Percentiles rank a stretch among this genome's conserved stretches.
These are phyloP conservation scores for Pogonophryne albipinna DNA, from an alignment of 2,797 vertebrate species.

Conservation along the genomic window DNA sequence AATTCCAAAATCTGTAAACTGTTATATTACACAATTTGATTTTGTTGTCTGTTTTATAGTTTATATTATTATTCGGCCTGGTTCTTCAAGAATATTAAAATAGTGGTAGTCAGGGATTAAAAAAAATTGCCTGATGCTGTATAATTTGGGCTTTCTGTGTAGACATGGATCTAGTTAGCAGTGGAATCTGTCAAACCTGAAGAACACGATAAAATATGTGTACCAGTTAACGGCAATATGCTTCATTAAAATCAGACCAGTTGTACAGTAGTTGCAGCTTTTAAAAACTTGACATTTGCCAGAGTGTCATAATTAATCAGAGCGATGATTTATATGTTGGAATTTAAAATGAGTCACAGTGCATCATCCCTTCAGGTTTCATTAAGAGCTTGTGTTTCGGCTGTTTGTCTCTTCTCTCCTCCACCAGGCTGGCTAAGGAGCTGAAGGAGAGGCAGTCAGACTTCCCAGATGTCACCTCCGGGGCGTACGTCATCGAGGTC, in stretches of 20 bases:
- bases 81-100: not conserved
- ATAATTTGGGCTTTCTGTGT: not conserved
- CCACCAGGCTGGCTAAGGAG: conserved; percentile 83
- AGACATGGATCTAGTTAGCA: not conserved
- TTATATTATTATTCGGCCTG: no score
- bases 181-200: not conserved
- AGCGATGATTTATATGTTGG: not conserved
- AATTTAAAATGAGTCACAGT: not conserved
- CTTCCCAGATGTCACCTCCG: conserved; percentile 94
- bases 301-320: not conserved
- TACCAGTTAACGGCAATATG: not conserved
- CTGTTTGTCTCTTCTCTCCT: not conserved
- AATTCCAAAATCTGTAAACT: no score
- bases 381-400: not conserved
- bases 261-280: not conserved
- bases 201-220: not conserved
- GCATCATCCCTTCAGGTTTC: not conserved
- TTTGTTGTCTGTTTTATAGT: no score
- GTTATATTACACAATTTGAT: no score
- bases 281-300: not conserved
- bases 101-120: not conserved
- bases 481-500: conserved; percentile 95
- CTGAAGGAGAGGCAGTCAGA: conserved; percentile 91
- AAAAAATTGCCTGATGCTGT: no score
- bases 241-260: not conserved